Conservation (phyloP, 2,113 vertebrate species). For the Saimiri boliviensis region DNA sequence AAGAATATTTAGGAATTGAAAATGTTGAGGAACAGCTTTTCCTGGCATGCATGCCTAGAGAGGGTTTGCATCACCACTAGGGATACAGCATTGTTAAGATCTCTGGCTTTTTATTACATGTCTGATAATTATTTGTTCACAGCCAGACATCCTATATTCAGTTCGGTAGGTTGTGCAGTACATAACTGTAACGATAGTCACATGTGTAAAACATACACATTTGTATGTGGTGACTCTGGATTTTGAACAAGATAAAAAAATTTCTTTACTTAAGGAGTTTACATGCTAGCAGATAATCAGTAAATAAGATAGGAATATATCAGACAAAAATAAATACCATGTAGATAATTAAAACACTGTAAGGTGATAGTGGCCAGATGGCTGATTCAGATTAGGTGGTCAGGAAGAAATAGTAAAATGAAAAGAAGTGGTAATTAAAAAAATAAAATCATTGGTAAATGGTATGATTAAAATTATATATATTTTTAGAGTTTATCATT, state of each 20-base stretch:
- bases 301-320: background rate
- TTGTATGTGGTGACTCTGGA: background rate
- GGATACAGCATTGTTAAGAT: background rate
- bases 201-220: too few species aligned
- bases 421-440: background rate
- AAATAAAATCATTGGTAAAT: background rate
- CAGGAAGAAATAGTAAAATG: constrained; percentile 8
- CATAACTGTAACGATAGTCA: background rate
- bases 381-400: background rate
- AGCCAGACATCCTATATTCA: background rate
- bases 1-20: background rate
- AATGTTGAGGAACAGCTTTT: background rate
- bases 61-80: background rate
- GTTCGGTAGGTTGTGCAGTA: background rate
- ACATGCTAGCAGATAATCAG: background rate
- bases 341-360: background rate
- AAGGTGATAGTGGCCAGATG: background rate
- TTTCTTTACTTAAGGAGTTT: background rate
- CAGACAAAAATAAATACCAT: background rate
- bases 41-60: background rate
- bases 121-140: background rate
- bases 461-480: background rate
- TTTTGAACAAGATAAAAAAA: background rate
- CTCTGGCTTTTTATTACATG: background rate
- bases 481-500: background rate